Percentiles rank a stretch among this genome's conserved stretches.
Conservation (phyloP, 2,113 vertebrate genomes). For the Cavia porcellus region DNA sequence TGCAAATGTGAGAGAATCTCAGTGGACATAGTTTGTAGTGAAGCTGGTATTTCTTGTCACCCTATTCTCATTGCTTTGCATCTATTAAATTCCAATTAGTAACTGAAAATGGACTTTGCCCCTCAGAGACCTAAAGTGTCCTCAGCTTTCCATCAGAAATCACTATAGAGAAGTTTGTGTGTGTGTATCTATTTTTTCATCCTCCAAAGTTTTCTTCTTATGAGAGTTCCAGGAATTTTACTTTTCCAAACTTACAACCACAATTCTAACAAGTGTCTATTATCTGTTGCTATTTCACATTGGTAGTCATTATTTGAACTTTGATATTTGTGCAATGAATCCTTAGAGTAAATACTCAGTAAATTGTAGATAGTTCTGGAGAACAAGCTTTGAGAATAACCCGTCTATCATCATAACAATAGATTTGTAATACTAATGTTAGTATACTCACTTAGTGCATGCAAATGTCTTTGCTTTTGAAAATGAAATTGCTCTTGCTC, state of each 20-base stretch:
- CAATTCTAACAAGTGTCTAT: not conserved
- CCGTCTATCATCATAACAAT: not conserved
- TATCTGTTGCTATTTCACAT: not conserved
- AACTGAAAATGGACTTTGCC: not conserved
- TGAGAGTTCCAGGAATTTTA: not conserved
- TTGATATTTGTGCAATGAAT: not conserved
- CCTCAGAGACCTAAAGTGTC: not conserved
- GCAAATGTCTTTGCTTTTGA: not conserved
- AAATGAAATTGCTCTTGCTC: constrained; percentile 44
- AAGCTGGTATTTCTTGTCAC: not conserved
- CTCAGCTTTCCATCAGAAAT: not conserved
- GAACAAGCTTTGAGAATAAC: not conserved
- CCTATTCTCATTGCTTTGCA: not conserved
- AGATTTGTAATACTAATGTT: not conserved
- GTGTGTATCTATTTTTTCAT: not conserved
- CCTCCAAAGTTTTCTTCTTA: not conserved
- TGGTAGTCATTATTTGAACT: not conserved
- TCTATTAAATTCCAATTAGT: not conserved
- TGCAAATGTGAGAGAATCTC: not conserved
- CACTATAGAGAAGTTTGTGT: not conserved
- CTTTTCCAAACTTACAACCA: not conserved
- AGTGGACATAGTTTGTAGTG: not conserved
- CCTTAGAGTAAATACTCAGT: not conserved
- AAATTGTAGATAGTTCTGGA: not conserved
- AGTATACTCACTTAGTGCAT: not conserved